Base-by-base conservation (phyloP, 2,797 vertebrate genomes). In the Crax fasciolata region DNA sequence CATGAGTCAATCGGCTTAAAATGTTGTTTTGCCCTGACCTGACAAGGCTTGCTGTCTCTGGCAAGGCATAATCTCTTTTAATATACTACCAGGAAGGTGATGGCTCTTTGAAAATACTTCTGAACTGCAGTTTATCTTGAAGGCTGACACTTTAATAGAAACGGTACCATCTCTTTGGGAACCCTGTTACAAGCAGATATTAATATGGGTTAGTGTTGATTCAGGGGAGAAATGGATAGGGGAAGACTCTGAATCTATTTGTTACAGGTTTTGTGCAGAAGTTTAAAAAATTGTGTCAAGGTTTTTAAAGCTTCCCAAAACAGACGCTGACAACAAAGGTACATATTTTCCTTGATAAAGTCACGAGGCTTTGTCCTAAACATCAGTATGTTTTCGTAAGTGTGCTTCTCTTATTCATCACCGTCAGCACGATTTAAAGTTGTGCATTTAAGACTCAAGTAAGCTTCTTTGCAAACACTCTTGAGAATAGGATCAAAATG, bases 391-490 rank as follows among this genome's bases (percentile, higher is more conserved):
- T 86, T 96, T 90, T 87, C 74, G 23, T 89, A 43, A 73, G 93
- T 1, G 0, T 67, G 63, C 77, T 71, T 84, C 87, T 79, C 87
- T 73, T 44, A 30, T 14, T 72, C 46, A 32, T 86, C 93, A 55
- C 83, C 18, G 3, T 93, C 96, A 96, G 78, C 79, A 49, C 7
- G 76, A 90, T 70, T 91, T 94, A 52, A 85, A 94, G 93, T 97
- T 94, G 84, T 88, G 83, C 95, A 83, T 94, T 80, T 95, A 96
- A 96, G 91, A 93, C 96, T 90, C 83, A 20, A 80, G 83, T 96
- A 96, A 95, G 91, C 96, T 95, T 70, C 96, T 96, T 95, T 95
- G 89, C 90, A 94, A 96, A 96, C 94, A 94, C 96, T 87, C 91
- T 57, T 51, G 84, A 93, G 94, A 95, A 93, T 90, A 68, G 88